A percentile compares a stretch with the other conserved stretches of the same genome.
These are phyloP conservation scores for Drosophila gunungcola DNA, from an alignment of 1,140 invertebrate species.

Conservation along the genomic window DNA sequence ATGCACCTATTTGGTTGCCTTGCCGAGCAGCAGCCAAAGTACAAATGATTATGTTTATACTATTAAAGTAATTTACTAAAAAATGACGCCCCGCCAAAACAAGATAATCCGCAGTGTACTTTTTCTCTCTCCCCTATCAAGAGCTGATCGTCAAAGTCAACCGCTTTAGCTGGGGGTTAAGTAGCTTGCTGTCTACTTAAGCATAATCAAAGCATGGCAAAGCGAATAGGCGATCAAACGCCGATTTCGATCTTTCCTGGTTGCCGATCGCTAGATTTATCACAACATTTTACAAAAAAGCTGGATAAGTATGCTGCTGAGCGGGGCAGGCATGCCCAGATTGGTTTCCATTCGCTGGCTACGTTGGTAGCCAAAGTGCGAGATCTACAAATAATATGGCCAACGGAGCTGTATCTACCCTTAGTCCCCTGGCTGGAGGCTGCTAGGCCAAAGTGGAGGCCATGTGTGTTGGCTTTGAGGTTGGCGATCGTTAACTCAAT, in stretches of 20 bases:
- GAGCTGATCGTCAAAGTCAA: conserved; percentile 71
- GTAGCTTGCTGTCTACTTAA: conserved; percentile 80
- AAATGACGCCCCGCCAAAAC: conserved; percentile 72
- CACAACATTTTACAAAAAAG: conserved; percentile 65
- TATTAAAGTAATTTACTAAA: conserved; percentile 82
- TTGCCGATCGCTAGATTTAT: conserved; percentile 54
- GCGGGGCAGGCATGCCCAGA: conserved; percentile 25
- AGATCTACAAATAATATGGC: conserved; percentile 78
- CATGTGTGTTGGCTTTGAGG: conserved; percentile 55
- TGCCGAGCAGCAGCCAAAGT: conserved; percentile 63
- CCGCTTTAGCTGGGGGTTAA: conserved; percentile 82
- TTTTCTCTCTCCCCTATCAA: conserved; percentile 2
- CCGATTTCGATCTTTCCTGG: conserved; percentile 32
- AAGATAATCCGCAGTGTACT: conserved; percentile 52
- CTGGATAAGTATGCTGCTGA: conserved; percentile 70
- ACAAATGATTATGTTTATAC: conserved; percentile 84
- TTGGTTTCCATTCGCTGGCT: conserved; percentile 15
- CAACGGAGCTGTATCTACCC: conserved; percentile 32
- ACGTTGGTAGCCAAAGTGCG: conserved; percentile 66
- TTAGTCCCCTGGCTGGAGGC: conserved; percentile 13
- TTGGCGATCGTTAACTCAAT: conserved; percentile 24
- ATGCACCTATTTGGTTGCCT: conserved; percentile 29
- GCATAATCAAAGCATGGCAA: conserved; percentile 69
- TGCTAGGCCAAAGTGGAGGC: conserved; percentile 21
- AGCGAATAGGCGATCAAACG: conserved; percentile 33